Evolutionary conservation across 2,888 invertebrate species (phyloP).

Genomic region (Leptopterna dolabrata): DNA sequence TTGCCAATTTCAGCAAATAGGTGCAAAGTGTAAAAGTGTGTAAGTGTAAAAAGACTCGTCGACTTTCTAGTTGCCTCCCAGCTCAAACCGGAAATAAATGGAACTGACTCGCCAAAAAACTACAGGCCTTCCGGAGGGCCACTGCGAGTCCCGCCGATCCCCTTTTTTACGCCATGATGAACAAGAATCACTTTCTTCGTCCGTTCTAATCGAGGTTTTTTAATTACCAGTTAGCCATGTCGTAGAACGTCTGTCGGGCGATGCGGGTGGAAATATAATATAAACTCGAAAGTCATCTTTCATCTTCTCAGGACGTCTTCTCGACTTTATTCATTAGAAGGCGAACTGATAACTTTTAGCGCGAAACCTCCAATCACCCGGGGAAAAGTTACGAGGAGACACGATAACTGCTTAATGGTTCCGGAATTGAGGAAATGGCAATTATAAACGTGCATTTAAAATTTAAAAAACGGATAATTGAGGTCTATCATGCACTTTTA

Average conservation of each 20-base stretch:
- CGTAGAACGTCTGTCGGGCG: not conserved
- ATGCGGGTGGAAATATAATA: not conserved
- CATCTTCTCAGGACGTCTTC: not conserved
- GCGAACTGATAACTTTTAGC: not conserved
- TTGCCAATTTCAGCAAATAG: too few relatives aligned
- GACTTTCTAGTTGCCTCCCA: not conserved
- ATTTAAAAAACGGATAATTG: too few relatives aligned
- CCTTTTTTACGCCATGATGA: not conserved
- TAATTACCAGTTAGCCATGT: not conserved
- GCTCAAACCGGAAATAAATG: not conserved
- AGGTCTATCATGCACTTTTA: too few relatives aligned
- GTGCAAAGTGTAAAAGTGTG: too few relatives aligned
- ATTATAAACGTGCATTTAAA: too few relatives aligned
- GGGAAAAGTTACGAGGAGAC: not conserved
- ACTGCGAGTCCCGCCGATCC: not conserved
- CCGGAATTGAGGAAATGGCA: not conserved
- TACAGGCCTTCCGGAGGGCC: not conserved
- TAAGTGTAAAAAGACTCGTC: too few relatives aligned
- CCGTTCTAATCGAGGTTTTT: not conserved
- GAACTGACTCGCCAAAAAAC: not conserved
- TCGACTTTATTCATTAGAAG: not conserved
- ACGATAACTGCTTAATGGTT: not conserved
- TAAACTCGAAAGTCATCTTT: not conserved
- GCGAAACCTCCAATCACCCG: not conserved
- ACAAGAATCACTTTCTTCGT: not conserved